phyloP scores from a whole-genome alignment of 2,113 vertebrate species.

The Balaeniceps rex region DNA sequence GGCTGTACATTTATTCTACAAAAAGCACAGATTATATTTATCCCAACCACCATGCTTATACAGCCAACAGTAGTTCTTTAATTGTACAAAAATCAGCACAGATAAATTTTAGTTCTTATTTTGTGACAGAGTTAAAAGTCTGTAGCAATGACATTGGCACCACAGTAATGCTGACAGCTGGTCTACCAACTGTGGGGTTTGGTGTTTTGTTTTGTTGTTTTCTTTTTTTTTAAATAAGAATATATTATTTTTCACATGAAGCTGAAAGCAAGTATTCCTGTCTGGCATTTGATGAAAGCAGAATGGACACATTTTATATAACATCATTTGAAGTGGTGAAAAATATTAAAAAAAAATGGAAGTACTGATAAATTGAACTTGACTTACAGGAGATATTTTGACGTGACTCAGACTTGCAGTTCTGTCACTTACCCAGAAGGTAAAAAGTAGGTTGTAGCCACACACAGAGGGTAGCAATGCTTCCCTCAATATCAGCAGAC shows the following conservation, averaged over 20 bases:
- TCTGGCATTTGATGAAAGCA: not conserved
- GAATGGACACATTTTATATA: not conserved
- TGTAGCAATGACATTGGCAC: not conserved
- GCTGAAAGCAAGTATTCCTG: not conserved
- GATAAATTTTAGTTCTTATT: not conserved
- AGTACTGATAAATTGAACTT: not conserved
- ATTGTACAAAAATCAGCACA: not conserved
- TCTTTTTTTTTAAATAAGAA: not conserved
- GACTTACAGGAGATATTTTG: not conserved
- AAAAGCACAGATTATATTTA: not conserved
- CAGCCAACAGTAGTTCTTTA: not conserved
- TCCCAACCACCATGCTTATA: accelerated
- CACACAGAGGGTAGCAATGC: not conserved
- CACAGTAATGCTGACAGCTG: not conserved
- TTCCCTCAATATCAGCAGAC: not conserved
- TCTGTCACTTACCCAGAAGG: not conserved
- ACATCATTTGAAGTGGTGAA: not conserved
- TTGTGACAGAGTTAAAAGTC: not conserved
- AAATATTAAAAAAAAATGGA: not conserved
- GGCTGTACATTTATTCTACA: not conserved
- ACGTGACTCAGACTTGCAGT: not conserved
- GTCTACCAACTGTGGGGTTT: no score
- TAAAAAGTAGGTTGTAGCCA: not conserved
- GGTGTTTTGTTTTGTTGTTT: no score
- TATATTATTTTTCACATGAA: not conserved